Conservation (phyloP, 2,113 vertebrate genomes). For the Caranx melampygus region DNA sequence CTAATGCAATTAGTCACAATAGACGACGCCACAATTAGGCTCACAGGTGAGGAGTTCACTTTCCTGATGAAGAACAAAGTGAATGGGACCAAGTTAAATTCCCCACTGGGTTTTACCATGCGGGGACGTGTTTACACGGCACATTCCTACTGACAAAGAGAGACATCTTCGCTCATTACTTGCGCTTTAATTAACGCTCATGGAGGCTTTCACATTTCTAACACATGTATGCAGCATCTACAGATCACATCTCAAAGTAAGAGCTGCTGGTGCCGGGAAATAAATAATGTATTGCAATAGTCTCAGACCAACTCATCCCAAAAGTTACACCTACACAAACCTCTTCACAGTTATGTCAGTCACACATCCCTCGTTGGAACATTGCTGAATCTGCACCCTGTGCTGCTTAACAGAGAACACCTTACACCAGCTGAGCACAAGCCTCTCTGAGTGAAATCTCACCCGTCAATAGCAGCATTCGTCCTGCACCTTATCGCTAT, state of each 20-base stretch:
- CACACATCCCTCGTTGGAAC: background rate
- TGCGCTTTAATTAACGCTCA: background rate
- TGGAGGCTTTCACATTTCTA: background rate
- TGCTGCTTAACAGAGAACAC: background rate
- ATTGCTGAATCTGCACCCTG: constrained; percentile 2
- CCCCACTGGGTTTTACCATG: background rate
- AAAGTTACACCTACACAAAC: constrained; percentile 17
- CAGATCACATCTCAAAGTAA: constrained; percentile 15
- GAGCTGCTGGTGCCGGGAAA: background rate
- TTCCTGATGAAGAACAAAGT: constrained; percentile 19
- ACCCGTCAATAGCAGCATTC: background rate
- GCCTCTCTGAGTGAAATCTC: background rate
- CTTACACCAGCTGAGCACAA: background rate
- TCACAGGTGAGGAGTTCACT: constrained; percentile 12
- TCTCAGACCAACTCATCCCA: background rate
- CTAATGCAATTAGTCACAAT: constrained; percentile 32
- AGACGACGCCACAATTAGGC: background rate
- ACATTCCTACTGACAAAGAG: background rate
- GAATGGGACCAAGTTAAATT: background rate
- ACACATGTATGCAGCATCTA: background rate
- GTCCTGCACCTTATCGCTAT: background rate
- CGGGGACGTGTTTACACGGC: background rate
- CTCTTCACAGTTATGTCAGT: background rate
- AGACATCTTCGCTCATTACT: background rate
- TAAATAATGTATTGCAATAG: background rate